phyloP scores from a whole-genome alignment of 2,888 invertebrate species.

The Chesias legatella region DNA sequence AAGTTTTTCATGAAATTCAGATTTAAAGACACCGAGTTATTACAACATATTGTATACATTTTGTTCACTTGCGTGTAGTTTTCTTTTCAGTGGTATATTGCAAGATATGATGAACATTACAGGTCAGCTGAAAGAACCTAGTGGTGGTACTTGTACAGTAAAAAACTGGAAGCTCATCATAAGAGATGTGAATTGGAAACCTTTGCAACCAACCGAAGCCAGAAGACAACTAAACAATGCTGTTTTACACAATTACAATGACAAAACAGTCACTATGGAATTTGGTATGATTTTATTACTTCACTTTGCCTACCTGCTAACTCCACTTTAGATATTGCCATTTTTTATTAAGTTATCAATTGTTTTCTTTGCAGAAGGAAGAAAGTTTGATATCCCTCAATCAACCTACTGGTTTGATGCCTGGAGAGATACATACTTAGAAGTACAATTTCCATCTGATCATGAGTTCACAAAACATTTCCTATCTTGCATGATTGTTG shows the following conservation, averaged over 20 bases:
- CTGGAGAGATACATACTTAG: constrained; percentile 95
- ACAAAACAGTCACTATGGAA: constrained; percentile 75
- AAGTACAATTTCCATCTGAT: constrained; percentile 93
- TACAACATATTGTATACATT: too few relatives aligned
- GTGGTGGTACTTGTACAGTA: constrained; percentile 85
- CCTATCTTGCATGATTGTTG: constrained; percentile 89
- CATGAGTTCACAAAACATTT: constrained; percentile 98
- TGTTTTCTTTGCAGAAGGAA: constrained; percentile 61
- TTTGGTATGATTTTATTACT: constrained; percentile 60
- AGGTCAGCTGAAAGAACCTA: constrained; percentile 93
- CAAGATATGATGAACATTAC: constrained; percentile 4
- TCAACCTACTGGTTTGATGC: constrained; percentile 97
- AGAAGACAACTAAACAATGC: constrained; percentile 92
- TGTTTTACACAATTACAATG: constrained; percentile 81
- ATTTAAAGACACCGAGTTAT: too few relatives aligned
- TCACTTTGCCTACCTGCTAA: too few relatives aligned
- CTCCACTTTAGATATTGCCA: too few relatives aligned
- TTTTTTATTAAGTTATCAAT: background rate
- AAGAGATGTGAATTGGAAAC: constrained; percentile 89
- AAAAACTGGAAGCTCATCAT: constrained; percentile 89
- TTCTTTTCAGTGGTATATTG: constrained; percentile 1
- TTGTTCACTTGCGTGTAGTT: too few relatives aligned
- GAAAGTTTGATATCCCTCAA: constrained; percentile 85
- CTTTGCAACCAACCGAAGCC: constrained; percentile 90
- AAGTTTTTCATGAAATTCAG: too few relatives aligned